Base-by-base conservation (phyloP, 2,113 vertebrate species). In the Chionodraco myersi region DNA sequence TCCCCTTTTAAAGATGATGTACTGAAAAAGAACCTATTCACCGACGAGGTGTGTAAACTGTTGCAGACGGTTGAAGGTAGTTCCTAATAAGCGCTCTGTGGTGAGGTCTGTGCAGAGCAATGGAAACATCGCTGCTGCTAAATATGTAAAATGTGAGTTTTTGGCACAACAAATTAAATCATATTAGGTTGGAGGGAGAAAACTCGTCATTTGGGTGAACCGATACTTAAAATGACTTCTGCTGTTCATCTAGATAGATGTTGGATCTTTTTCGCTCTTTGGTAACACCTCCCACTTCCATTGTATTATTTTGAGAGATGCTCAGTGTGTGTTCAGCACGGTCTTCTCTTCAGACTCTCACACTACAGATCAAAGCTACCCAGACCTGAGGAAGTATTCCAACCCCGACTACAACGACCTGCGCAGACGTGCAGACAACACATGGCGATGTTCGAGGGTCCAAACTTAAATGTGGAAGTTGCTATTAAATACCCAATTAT, bases 401-500 rank as follows among this genome's bases (percentile, higher is more conserved):
- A 80, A 79, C 34, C 59, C 77, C 59, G 7, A 70, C 77, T 63
- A 54, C 12, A 51, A n/a, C 84, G 67, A 77, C 71, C 78, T 74
- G 57, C 60, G 8, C 84, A 82, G 67, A 79, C 34, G 65, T 79
- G 64, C 76, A 56, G 52, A 91, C 84, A 76, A 88, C 73, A 89
- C 87, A 90, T 53, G 80, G 65, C 48, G 44, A 89, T 83, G 88
- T 86, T 79, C 75, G 58, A 84, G 82, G 85, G 87, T 88, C 89
- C 85, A 85, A 90, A 90, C 85, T 78, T 72, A 81, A 81, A 83
- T 59, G 85, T 79, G 65, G 66, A 84, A 75, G 83, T 88, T 93
- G 89, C 88, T 84, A 89, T 84, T 76, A 83, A 86, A 90, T 81
- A 90, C 86, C 82, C 91, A 92, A 92, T 92, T 92, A 93, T 93